phyloP scores from a whole-genome alignment of 2,113 vertebrate genomes.

The Poeciliopsis prolifica region DNA sequence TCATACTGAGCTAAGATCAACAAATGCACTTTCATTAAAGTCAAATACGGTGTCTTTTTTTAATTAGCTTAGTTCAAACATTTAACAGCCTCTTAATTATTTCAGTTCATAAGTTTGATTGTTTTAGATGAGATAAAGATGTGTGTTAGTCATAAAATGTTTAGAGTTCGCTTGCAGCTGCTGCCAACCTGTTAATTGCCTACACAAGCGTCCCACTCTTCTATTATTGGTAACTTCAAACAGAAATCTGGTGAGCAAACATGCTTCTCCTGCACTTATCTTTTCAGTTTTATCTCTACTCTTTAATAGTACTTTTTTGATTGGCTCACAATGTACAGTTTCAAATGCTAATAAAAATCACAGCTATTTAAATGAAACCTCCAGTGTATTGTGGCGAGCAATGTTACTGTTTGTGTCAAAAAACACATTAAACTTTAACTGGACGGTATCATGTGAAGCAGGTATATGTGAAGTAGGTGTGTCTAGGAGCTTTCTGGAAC shows the following conservation, averaged over 20 bases:
- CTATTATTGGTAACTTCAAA: conserved; percentile 1
- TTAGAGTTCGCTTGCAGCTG: neutral
- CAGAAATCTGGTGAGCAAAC: neutral
- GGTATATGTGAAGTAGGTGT: neutral
- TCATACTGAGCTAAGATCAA: neutral
- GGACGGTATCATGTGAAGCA: neutral
- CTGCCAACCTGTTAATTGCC: neutral
- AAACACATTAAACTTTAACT: conserved; percentile 1
- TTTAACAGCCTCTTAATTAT: neutral
- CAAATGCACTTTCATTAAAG: neutral
- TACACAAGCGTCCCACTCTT: neutral
- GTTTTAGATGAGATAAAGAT: neutral
- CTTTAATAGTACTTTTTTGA: neutral
- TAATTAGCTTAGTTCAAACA: neutral
- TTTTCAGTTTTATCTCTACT: neutral
- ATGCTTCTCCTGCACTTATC: neutral
- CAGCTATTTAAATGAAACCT: neutral
- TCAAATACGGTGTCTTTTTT: neutral
- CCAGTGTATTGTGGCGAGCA: neutral
- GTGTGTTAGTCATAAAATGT: neutral
- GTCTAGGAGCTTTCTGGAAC: neutral
- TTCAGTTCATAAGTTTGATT: neutral
- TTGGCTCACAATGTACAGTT: neutral
- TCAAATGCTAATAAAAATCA: neutral
- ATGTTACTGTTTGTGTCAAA: neutral